Base-by-base conservation (phyloP, 2,113 vertebrate genomes). In the Clarias magur region DNA sequence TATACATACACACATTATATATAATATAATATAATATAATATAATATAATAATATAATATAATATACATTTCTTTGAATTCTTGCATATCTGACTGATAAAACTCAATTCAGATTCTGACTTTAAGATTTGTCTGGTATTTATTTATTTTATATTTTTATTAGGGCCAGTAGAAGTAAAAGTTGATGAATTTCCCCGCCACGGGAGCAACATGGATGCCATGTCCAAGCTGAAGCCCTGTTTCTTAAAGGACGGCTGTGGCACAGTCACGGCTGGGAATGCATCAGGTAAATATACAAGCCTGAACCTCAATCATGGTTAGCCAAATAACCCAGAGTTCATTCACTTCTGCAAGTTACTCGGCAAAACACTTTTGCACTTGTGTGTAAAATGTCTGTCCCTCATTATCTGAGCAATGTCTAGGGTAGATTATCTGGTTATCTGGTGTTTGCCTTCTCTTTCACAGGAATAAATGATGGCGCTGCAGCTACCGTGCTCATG, bases 401-500 rank as follows among this genome's bases (percentile, higher is more conserved):
- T 25, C 4, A 12, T 80, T 53, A 54, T 68, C 19, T 85, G 57
- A 42, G 12, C 21, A 42, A 2, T 68, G 11, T 53, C 11, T 30
- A 12, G 15, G 25, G 83, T 4, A 68, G 48, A 25, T 42, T 48
- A 48, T 48, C 48, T 48, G 48, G 60, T 80, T 86, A 8, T 78
- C 12, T 42, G 19, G 23, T 57, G 21, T 42, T 57, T 87, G 4
- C 23, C 25, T 62, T 83, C 21, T 57, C 17, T 90, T 85, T 88
- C 56, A 38, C 87, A 99, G 98, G 98, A 86, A 87, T 99, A 0
- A 99, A 98, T 67, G 98, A 99, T 56, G 98, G 98, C 19, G 98
- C 97, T 38, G 98, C 98, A 34, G 98, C 97, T 27, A 96, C 97
- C 79, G 90, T 99, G 86, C 92, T 99, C 2, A 99, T 99, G 98